phyloP scores from a whole-genome alignment of 1,140 invertebrate genomes.

The Grapholita molesta region DNA sequence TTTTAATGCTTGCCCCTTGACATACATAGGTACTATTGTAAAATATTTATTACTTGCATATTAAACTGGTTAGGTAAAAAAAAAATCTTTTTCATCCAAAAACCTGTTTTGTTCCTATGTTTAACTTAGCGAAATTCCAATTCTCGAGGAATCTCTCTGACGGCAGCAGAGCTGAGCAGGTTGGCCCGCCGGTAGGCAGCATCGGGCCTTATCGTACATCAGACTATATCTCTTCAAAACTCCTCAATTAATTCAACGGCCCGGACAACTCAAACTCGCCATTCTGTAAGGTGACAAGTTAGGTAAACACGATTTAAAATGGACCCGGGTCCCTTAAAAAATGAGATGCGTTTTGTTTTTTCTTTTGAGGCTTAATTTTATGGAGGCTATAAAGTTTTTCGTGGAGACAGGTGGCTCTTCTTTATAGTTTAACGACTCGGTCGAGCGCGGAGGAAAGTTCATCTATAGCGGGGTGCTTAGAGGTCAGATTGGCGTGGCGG shows the following conservation, averaged over 20 bases:
- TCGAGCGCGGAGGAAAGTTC: constrained; percentile 41
- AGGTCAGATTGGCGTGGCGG: constrained; percentile 64
- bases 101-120: constrained; percentile 7
- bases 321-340: constrained; percentile 64
- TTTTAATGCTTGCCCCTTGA: too few species aligned
- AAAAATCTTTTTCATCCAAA: too few species aligned
- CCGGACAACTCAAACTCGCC: constrained; percentile 71
- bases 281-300: constrained; percentile 75
- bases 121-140: constrained; percentile 39
- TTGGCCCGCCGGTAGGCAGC: constrained; percentile 51
- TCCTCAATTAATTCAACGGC: constrained; percentile 71
- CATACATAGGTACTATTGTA: too few species aligned
- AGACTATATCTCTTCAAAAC: constrained; percentile 67
- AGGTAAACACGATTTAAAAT: constrained; percentile 77
- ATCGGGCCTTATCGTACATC: constrained; percentile 64
- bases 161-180: not conserved
- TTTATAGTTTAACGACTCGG: constrained; percentile 70
- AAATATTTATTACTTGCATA: too few species aligned
- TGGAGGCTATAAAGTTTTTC: constrained; percentile 74
- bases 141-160: constrained; percentile 32
- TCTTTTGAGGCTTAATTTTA: constrained; percentile 75
- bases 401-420: constrained; percentile 76
- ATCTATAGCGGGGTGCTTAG: constrained; percentile 50
- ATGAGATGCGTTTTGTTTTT: constrained; percentile 66
- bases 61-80: too few species aligned